phyloP scores from a whole-genome alignment of 2,113 vertebrate species.

The Phoenicopterus ruber region DNA sequence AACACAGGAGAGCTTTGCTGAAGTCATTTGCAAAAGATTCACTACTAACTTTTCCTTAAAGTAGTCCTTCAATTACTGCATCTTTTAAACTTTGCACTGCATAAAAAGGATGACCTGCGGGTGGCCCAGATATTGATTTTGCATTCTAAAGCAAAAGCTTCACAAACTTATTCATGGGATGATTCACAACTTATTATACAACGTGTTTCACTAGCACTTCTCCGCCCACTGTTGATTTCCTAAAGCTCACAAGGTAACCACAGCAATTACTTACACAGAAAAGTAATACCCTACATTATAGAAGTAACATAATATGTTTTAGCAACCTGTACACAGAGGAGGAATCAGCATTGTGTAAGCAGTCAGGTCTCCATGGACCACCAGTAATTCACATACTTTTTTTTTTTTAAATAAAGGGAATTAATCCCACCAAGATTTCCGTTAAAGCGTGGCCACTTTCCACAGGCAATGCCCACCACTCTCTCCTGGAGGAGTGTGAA shows the following conservation, averaged over 20 bases:
- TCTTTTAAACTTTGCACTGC: background rate
- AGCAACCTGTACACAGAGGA: background rate
- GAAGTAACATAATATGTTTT: background rate
- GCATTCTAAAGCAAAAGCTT: background rate
- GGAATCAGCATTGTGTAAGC: background rate
- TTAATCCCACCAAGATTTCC: background rate
- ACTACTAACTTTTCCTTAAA: background rate
- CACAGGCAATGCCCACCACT: background rate
- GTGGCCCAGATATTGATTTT: background rate
- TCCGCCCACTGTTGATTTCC: slow-evolving; percentile 18
- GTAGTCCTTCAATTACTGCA: background rate
- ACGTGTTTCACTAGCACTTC: background rate
- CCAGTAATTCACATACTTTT: background rate
- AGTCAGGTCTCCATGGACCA: background rate
- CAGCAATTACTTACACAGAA: background rate
- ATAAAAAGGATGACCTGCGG: background rate
- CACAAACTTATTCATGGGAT: background rate
- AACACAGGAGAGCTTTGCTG: background rate
- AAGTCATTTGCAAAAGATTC: background rate
- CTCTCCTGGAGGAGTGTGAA: background rate
- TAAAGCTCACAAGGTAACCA: slow-evolving; percentile 8
- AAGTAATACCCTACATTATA: background rate
- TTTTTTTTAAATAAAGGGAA: background rate
- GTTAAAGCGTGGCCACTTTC: background rate
- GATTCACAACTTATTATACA: slow-evolving; percentile 23